phyloP scores from a whole-genome alignment of 2,888 invertebrate species.

The Quadroppia sp. region DNA sequence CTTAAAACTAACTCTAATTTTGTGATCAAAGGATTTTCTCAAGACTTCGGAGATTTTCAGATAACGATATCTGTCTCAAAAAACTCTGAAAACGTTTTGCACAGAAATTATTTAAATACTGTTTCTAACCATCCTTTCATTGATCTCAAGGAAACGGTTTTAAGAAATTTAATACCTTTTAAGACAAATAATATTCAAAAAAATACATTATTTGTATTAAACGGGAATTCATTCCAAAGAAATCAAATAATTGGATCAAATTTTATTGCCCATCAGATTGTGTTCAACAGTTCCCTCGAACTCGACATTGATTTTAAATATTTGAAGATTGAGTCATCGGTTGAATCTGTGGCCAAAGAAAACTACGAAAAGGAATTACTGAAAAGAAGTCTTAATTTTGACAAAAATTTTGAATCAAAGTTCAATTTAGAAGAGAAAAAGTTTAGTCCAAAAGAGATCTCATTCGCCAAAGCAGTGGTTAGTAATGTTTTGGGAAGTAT shows the following conservation, averaged over 20 bases:
- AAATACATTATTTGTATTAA: constrained; percentile 39
- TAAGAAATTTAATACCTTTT: constrained; percentile 64
- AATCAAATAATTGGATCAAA: constrained; percentile 50
- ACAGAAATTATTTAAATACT: constrained; percentile 24
- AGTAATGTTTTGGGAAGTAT: constrained; percentile 94
- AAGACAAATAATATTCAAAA: constrained; percentile 52
- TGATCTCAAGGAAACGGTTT: constrained; percentile 69
- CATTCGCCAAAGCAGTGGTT: constrained; percentile 76
- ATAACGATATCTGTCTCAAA: neutral
- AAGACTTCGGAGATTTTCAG: constrained; percentile 27
- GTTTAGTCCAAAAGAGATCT: constrained; percentile 56
- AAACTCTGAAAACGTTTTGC: constrained; percentile 25
- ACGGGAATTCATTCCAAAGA: constrained; percentile 37
- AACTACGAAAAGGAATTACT: constrained; percentile 64
- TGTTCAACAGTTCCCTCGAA: constrained; percentile 71
- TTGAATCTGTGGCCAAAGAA: constrained; percentile 48
- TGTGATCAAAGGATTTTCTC: constrained; percentile 18
- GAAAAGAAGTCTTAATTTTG: constrained; percentile 63
- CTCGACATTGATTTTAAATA: constrained; percentile 74
- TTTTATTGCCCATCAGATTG: constrained; percentile 57
- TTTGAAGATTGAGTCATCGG: constrained; percentile 49
- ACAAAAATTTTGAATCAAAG: constrained; percentile 70
- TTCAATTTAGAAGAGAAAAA: constrained; percentile 72
- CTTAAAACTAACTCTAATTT: constrained; percentile 13
- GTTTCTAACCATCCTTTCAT: constrained; percentile 57